Conservation (phyloP, 1,140 invertebrate species). For the Drosophila kurseongensis region DNA sequence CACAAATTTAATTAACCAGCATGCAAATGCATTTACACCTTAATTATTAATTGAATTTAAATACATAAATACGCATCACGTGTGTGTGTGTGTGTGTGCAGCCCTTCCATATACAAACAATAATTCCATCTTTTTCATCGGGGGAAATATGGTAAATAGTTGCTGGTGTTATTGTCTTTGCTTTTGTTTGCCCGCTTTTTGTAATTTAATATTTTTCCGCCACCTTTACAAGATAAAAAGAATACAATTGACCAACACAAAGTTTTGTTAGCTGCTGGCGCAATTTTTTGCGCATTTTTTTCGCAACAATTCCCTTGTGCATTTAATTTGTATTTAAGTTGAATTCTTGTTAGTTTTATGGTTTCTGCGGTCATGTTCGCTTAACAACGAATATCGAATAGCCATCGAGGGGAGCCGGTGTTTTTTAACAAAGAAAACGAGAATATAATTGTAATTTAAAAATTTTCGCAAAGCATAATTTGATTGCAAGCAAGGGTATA, state of each 20-base stretch:
- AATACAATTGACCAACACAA: conserved; percentile 40
- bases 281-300: conserved; percentile 23
- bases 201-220: conserved; percentile 48
- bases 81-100: conserved; percentile 6
- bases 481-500: not conserved
- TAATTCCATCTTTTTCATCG: conserved; percentile 28
- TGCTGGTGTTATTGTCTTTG: conserved; percentile 35
- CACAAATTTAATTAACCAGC: conserved; percentile 84
- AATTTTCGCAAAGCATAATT: conserved; percentile 7
- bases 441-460: conserved; percentile 16
- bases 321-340: conserved; percentile 47
- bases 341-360: conserved; percentile 59
- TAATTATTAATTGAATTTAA: conserved; percentile 84
- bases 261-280: conserved; percentile 37
- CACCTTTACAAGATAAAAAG: conserved; percentile 14
- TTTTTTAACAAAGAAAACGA: not conserved
- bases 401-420: not conserved
- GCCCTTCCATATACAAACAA: conserved; percentile 32
- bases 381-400: conserved; percentile 19
- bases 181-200: conserved; percentile 32
- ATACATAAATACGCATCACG: conserved; percentile 68
- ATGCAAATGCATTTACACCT: conserved; percentile 84
- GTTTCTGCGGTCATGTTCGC: conserved; percentile 50
- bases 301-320: conserved; percentile 11
- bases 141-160: conserved; percentile 34